phyloP scores from a whole-genome alignment of 2,113 vertebrate species.

The Athene noctua region DNA sequence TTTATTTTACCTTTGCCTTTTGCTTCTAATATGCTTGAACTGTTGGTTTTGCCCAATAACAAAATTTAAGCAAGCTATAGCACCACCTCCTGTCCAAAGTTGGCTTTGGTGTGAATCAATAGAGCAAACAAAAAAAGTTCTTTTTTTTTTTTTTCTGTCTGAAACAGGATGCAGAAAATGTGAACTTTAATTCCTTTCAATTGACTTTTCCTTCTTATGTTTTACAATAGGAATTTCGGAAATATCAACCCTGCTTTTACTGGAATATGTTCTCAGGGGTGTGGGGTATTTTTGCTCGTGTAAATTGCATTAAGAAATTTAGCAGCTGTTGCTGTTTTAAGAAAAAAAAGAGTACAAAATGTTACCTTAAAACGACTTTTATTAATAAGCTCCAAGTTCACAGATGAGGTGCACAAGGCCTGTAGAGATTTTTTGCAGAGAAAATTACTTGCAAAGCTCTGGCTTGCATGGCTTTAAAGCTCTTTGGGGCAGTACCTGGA shows the following conservation, averaged over 20 bases:
- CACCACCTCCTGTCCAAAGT: conserved; percentile 13
- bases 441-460: not conserved
- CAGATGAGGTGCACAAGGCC: not conserved
- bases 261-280: not conserved
- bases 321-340: not conserved
- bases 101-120: not conserved
- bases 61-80: not conserved
- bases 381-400: not conserved
- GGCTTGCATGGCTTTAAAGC: not conserved
- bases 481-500: not conserved
- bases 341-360: not conserved
- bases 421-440: not conserved
- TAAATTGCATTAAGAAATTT: not conserved
- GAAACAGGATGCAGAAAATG: not conserved
- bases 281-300: not conserved
- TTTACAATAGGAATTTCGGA: not conserved
- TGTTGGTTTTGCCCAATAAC: not conserved
- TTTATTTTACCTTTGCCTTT: not conserved
- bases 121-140: not conserved
- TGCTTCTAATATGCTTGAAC: not conserved
- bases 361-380: not conserved
- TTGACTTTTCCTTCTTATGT: not conserved
- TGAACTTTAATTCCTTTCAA: not conserved
- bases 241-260: not conserved
- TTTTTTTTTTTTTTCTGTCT: not conserved